phyloP scores from a whole-genome alignment of 1,140 invertebrate genomes.

The Hirudo medicinalis region DNA sequence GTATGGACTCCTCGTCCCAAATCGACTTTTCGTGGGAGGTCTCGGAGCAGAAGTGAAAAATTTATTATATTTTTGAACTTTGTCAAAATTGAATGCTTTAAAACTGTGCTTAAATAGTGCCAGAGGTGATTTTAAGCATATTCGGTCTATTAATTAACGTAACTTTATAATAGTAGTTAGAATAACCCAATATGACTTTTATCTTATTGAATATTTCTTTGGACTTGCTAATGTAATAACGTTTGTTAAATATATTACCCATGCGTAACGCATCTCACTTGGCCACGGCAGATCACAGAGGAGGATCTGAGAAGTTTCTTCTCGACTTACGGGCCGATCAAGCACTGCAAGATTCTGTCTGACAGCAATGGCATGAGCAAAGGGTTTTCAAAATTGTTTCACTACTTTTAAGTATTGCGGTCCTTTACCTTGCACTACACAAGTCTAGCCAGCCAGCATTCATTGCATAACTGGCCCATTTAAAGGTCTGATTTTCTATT shows the following conservation, averaged over 20 bases:
- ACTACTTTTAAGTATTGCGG: too few species aligned
- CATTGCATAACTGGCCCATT: not conserved
- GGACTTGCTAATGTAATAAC: not conserved
- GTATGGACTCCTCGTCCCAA: slow-evolving; percentile 59
- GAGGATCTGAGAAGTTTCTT: slow-evolving; percentile 42
- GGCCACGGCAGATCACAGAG: slow-evolving; percentile 44
- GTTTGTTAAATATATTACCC: not conserved
- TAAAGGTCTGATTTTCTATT: not conserved
- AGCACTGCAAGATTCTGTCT: slow-evolving; percentile 81
- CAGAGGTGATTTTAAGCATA: too few species aligned
- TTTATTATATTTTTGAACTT: slow-evolving; percentile 4
- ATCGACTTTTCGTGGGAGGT: slow-evolving; percentile 86
- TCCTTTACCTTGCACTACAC: not conserved
- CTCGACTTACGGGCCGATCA: slow-evolving; percentile 66
- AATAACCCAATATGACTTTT: not conserved
- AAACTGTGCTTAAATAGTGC: too few species aligned
- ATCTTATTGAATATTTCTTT: not conserved
- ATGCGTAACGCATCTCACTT: slow-evolving; percentile 49
- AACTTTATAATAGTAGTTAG: not conserved
- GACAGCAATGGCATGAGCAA: slow-evolving; percentile 84
- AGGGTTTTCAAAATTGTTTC: slow-evolving; percentile 45
- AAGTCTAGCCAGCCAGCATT: not conserved
- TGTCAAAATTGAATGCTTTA: not conserved
- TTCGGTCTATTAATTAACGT: too few species aligned
- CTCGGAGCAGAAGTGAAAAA: slow-evolving; percentile 55